Evolutionary conservation across 2,888 invertebrate species (phyloP).

Genomic region (Esperia sulphurella): DNA sequence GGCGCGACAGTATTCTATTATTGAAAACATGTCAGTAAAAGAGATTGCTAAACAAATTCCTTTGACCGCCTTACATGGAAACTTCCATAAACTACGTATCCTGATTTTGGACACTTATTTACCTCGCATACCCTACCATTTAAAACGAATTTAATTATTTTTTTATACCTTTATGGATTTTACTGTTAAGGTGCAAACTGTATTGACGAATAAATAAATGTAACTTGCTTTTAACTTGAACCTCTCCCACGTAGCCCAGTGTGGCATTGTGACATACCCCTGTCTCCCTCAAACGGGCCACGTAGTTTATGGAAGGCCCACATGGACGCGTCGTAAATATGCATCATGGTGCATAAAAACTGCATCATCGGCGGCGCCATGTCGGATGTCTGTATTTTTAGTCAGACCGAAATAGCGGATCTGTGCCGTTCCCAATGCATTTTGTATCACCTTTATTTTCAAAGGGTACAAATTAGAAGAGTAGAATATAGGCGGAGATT

Average conservation of each 20-base stretch:
- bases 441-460: conserved; percentile 27
- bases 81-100: too few species aligned
- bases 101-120: too few species aligned
- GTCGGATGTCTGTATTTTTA: conserved; percentile 53
- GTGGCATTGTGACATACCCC: too few species aligned
- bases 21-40: not conserved
- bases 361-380: conserved; percentile 49
- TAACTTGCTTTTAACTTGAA: too few species aligned
- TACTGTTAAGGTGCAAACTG: too few species aligned
- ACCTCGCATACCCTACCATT: too few species aligned
- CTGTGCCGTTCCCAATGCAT: conserved; percentile 49
- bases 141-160: too few species aligned
- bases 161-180: too few species aligned
- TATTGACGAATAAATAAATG: too few species aligned
- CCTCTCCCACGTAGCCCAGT: too few species aligned
- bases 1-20: too few species aligned
- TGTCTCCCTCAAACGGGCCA: too few species aligned
- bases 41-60: conserved; percentile 8
- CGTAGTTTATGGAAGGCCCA: not conserved
- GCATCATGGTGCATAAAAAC: conserved; percentile 65
- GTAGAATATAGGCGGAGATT: conserved; percentile 7
- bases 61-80: not conserved
- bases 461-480: conserved; percentile 10
- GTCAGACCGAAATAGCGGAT: conserved; percentile 49
- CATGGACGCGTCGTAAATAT: conserved; percentile 28